A percentile compares a stretch with the other conserved stretches of the same genome.
phyloP scores from a whole-genome alignment of 2,888 invertebrate genomes.

The Celastrina argiolus region DNA sequence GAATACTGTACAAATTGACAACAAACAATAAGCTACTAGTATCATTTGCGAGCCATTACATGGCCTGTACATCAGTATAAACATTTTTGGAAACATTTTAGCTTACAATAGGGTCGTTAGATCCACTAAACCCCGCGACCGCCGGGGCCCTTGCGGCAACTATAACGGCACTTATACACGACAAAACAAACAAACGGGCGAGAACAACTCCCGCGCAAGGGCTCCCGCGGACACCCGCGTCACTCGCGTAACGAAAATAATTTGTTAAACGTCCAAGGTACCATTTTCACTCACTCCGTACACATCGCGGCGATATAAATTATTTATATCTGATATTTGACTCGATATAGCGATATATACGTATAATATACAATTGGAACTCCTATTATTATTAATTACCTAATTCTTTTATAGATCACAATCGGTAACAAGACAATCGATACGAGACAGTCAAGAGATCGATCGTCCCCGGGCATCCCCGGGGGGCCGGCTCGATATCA shows the following conservation, averaged over 20 bases:
- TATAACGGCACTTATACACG: constrained; percentile 27
- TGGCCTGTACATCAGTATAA: constrained; percentile 9
- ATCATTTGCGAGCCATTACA: constrained; percentile 2
- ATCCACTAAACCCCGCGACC: constrained; percentile 35
- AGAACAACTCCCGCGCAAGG: background rate
- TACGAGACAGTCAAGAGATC: constrained; percentile 61
- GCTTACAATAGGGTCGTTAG: constrained; percentile 27
- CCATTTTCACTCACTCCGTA: constrained; percentile 33
- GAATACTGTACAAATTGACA: constrained; percentile 18
- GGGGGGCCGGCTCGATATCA: constrained; percentile 32
- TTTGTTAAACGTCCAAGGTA: constrained; percentile 33
- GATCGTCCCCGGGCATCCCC: constrained; percentile 33
- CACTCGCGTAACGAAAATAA: constrained; percentile 37
- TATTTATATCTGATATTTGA: constrained; percentile 45
- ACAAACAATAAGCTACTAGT: background rate
- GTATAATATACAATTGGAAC: constrained; percentile 77
- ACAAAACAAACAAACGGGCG: constrained; percentile 6
- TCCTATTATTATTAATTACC: constrained; percentile 76
- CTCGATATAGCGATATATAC: constrained; percentile 63
- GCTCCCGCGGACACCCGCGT: constrained; percentile 25
- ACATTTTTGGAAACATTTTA: constrained; percentile 10
- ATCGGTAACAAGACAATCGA: constrained; percentile 69
- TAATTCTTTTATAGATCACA: constrained; percentile 73
- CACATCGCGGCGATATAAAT: constrained; percentile 36
- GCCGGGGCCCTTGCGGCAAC: constrained; percentile 25